A percentile compares a stretch with the other conserved stretches of the same genome.
phyloP scores from a whole-genome alignment of 2,888 invertebrate genomes.

The Lasioglossum figueresi region DNA sequence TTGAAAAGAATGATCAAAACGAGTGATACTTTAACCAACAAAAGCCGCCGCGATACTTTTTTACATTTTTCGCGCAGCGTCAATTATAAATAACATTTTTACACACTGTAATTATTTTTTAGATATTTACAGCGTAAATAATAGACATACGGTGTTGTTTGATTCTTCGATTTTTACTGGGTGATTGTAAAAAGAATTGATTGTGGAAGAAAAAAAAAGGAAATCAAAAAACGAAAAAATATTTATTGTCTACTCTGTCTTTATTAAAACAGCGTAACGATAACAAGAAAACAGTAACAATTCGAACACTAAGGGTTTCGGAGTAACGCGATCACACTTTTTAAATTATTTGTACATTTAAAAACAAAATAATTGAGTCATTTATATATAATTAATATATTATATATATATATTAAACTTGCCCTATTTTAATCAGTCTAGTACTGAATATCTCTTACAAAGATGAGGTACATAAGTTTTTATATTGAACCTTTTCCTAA shows the following conservation, averaged over 20 bases:
- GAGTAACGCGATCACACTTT: conserved; percentile 75
- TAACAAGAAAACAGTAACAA: conserved; percentile 81
- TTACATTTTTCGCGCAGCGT: conserved; percentile 47
- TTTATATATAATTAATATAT: conserved; percentile 25
- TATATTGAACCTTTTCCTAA: conserved; percentile 41
- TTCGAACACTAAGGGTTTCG: conserved; percentile 77
- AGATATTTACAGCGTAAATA: conserved; percentile 46
- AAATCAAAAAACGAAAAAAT: conserved; percentile 39
- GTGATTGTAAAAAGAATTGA: conserved; percentile 52
- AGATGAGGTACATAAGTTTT: conserved; percentile 61
- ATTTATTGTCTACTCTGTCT: conserved; percentile 71
- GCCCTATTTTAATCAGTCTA: conserved; percentile 70
- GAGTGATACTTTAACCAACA: conserved; percentile 29
- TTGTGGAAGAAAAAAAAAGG: conserved; percentile 38
- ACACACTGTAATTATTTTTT: conserved; percentile 56
- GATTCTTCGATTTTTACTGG: conserved; percentile 46
- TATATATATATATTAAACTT: conserved; percentile 22
- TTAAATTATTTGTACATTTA: conserved; percentile 67
- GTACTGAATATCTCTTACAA: conserved; percentile 63
- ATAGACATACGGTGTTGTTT: conserved; percentile 28
- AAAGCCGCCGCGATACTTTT: conserved; percentile 43
- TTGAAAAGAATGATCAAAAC: conserved; percentile 28
- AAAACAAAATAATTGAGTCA: conserved; percentile 60
- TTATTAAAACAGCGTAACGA: conserved; percentile 79
- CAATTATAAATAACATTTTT: conserved; percentile 57